phyloP scores from a whole-genome alignment of 2,113 vertebrate species.

The Apus apus region DNA sequence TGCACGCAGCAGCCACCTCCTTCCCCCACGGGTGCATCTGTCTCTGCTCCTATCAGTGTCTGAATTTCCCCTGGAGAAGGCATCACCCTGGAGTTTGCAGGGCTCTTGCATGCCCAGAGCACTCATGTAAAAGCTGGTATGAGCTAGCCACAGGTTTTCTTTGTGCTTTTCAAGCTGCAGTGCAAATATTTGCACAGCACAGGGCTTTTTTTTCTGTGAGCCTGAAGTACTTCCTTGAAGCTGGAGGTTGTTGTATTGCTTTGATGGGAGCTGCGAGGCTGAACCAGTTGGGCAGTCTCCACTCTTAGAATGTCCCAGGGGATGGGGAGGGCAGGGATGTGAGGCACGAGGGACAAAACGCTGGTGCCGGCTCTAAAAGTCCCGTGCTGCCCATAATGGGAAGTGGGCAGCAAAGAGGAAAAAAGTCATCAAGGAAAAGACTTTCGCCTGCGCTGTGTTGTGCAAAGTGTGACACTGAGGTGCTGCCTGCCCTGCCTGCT shows the following conservation, averaged over 20 bases:
- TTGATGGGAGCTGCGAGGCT: background rate
- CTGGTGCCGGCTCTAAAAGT: background rate
- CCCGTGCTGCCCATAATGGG: background rate
- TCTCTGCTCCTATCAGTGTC: background rate
- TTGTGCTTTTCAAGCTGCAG: background rate
- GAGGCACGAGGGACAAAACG: rapidly evolving
- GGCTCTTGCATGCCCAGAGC: background rate
- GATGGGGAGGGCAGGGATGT: background rate
- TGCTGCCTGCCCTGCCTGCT: background rate
- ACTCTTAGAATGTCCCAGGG: background rate
- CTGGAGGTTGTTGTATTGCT: background rate
- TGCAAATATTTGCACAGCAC: constrained; percentile 50
- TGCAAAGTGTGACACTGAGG: background rate
- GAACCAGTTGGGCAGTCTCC: background rate
- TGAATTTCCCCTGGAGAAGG: background rate
- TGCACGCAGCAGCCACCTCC: background rate
- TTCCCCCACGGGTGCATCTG: background rate
- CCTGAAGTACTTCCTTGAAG: constrained; percentile 46
- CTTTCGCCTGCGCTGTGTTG: background rate
- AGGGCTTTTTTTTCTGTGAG: background rate
- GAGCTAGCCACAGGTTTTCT: background rate
- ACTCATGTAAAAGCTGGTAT: background rate
- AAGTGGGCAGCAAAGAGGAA: background rate
- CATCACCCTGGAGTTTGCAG: background rate
- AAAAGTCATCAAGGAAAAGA: background rate